Percentiles rank a stretch among this genome's conserved stretches.
phyloP scores from a whole-genome alignment of 2,113 vertebrate genomes.

The Nematolebias whitei region DNA sequence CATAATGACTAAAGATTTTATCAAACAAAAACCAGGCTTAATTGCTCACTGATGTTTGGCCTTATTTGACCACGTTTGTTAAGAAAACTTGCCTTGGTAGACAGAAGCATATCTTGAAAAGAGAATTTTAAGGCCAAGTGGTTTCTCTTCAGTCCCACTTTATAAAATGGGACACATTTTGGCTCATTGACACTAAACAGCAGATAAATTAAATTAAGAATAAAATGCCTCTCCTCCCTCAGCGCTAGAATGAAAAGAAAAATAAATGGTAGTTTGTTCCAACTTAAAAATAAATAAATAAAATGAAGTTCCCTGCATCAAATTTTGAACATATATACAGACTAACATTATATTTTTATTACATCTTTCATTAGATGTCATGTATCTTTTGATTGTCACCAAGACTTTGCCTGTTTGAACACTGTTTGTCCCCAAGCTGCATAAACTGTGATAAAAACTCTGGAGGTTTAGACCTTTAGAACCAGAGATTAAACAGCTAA shows the following conservation, averaged over 20 bases:
- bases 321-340: too few relatives aligned
- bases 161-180: constrained; percentile 7
- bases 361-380: neutral
- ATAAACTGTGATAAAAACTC: constrained; percentile 39
- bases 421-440: constrained; percentile 3
- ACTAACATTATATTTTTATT: too few relatives aligned
- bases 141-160: constrained; percentile 41
- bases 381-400: neutral
- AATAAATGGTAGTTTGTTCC: neutral
- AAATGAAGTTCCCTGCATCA: too few relatives aligned
- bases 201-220: constrained; percentile 21
- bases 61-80: constrained; percentile 43
- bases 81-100: constrained; percentile 45
- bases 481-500: constrained; percentile 63
- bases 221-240: neutral
- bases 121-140: constrained; percentile 45
- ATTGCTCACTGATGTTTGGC: constrained; percentile 79
- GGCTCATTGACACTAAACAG: constrained; percentile 27
- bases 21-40: constrained; percentile 70
- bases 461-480: constrained; percentile 49
- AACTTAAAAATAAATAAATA: too few relatives aligned
- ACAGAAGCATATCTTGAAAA: constrained; percentile 40
- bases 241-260: neutral
- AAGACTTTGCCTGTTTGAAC: neutral
- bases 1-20: constrained; percentile 76